Evolutionary conservation across 2,797 vertebrate species (phyloP), one percentile per base, ranked within the genome.

Genomic region (Carapus acus): DNA sequence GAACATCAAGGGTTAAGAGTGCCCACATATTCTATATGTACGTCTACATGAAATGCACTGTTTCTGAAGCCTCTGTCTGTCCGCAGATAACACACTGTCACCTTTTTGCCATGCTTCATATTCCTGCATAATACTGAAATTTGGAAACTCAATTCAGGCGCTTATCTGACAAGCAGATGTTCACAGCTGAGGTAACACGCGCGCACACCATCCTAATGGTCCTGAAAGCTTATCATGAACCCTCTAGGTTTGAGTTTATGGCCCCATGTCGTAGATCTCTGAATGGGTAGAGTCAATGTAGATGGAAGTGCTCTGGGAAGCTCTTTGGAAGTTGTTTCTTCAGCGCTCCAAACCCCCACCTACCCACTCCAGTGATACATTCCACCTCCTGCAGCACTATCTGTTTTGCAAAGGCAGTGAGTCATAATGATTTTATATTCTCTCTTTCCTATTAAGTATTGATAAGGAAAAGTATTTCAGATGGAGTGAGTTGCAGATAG

Each of bases 331-430:
- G n/a, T n/a, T n/a, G n/a, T n/a, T n/a, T n/a, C n/a, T n/a, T n/a
- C n/a, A n/a, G n/a, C n/a, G n/a, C n/a, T n/a, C n/a, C 79, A 87
- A 38, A 94, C 82, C 54, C 94, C 92, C 88, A 96, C 85, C 76
- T 92, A 91, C 67, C 86, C n/a, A n/a, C 79, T 62, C 93, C 94
- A 0, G 91, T 93, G 90, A 97, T 96, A 80, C 88, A 90, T 85
- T 89, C 91, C 49, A 94, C 94, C 83, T 97, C 94, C 0, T 90
- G 93, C 77, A 95, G 86, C 36, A 89, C 86, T 58, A 96, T 94
- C 94, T 97, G 74, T 22, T 40, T 27, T 27, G 47, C 14, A 33
- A 52, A 21, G 54, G 37, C 31, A 49, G 24, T n/a, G 14, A 38
- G 22, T 49, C 9, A 27, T 27, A 27, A 27, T 27, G 24, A 9